Evolutionary conservation across 2,113 vertebrate species (phyloP).

Genomic region (Spilogale gracilis): DNA sequence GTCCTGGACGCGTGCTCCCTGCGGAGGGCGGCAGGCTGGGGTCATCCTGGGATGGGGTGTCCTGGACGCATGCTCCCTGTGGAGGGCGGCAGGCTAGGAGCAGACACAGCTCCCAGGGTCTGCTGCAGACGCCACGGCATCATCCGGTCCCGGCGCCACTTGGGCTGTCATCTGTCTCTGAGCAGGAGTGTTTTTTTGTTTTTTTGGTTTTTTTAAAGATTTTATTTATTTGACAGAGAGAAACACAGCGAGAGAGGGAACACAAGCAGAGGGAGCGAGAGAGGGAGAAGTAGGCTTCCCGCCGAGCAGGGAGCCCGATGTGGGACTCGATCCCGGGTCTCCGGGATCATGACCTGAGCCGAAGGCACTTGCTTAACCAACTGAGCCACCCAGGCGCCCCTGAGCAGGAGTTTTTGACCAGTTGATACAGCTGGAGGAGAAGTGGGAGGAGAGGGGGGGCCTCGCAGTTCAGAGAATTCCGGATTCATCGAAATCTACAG

Average conservation of each 20-base stretch:
- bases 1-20: too few species aligned
- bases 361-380: too few species aligned
- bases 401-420: not conserved
- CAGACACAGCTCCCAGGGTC: not conserved
- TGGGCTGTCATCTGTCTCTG: not conserved
- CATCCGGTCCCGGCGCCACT: not conserved
- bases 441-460: accelerated
- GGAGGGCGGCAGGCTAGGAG: not conserved
- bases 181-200: not conserved
- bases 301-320: too few species aligned
- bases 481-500: not conserved
- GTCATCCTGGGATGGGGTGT: not conserved
- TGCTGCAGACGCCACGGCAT: accelerated
- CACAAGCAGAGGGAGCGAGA: too few species aligned
- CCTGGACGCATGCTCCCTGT: not conserved
- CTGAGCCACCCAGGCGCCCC: too few species aligned
- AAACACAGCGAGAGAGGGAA: too few species aligned
- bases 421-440: not conserved
- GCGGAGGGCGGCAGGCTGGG: too few species aligned
- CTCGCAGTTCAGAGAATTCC: not conserved
- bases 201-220: too few species aligned
- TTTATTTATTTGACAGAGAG: too few species aligned
- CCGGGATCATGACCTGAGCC: too few species aligned
- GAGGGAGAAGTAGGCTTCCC: too few species aligned
- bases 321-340: too few species aligned